phyloP scores from a whole-genome alignment of 2,797 vertebrate species.

The Lagodon rhomboides region DNA sequence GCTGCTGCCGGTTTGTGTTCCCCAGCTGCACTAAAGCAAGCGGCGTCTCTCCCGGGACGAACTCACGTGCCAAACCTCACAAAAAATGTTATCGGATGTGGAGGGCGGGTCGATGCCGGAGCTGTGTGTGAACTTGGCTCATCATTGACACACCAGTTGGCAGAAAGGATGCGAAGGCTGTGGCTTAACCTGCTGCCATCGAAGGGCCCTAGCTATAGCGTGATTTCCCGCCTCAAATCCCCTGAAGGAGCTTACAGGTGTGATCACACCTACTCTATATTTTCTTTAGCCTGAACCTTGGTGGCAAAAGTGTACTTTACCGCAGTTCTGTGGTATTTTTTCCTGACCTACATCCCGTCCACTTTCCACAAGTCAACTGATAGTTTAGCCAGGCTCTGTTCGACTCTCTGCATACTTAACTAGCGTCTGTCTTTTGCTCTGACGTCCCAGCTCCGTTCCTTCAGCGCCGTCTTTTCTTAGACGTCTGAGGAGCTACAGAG shows the following conservation, averaged over 20 bases:
- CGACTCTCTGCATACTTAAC: constrained; percentile 48
- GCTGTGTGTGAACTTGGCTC: constrained; percentile 45
- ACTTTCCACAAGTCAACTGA: constrained; percentile 44
- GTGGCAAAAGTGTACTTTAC: constrained; percentile 48
- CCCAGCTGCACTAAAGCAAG: constrained; percentile 46
- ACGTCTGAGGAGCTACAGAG: constrained; percentile 48
- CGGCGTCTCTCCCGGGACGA: constrained; percentile 51
- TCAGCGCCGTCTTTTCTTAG: constrained; percentile 48
- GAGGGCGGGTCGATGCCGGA: constrained; percentile 22
- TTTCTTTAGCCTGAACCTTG: constrained; percentile 27
- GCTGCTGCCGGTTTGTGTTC: constrained; percentile 53
- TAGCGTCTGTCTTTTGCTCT: constrained; percentile 39
- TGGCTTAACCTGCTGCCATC: constrained; percentile 54
- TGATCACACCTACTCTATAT: constrained; percentile 61
- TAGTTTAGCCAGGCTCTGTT: constrained; percentile 42
- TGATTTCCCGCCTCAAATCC: constrained; percentile 50
- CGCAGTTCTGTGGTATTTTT: constrained; percentile 27
- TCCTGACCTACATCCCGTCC: constrained; percentile 55
- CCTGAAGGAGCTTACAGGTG: constrained; percentile 45
- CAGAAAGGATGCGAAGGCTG: constrained; percentile 45
- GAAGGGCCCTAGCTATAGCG: constrained; percentile 12
- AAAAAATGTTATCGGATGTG: constrained; percentile 49
- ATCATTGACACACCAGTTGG: constrained; percentile 52
- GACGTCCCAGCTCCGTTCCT: constrained; percentile 27
- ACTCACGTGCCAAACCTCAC: constrained; percentile 20